Conservation (phyloP, 2,888 invertebrate species). For the Cosmia trapezina region DNA sequence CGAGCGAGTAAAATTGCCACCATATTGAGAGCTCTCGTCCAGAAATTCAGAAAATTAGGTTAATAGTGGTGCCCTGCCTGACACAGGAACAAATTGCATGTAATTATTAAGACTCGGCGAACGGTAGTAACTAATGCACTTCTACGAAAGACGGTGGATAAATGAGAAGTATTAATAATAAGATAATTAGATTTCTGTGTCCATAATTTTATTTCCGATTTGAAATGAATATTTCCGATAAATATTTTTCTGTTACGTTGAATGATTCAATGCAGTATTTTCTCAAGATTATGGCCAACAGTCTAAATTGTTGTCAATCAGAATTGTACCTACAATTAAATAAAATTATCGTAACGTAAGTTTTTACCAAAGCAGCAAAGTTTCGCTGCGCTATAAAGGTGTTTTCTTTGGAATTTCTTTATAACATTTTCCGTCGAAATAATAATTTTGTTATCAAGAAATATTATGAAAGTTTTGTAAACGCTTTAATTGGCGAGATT, state of each 20-base stretch:
- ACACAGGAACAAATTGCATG: conserved; percentile 48
- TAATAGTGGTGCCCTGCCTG: conserved; percentile 50
- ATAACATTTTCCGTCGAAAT: neutral
- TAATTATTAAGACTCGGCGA: conserved; percentile 54
- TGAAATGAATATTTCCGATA: neutral
- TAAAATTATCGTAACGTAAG: neutral
- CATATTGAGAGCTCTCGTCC: conserved; percentile 45
- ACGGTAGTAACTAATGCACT: conserved; percentile 40
- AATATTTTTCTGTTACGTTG: neutral
- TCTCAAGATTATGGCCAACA: too few relatives aligned
- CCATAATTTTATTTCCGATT: conserved; percentile 5
- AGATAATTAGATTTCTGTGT: conserved; percentile 21
- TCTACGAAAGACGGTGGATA: conserved; percentile 12
- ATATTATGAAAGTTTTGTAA: neutral
- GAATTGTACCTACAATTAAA: neutral
- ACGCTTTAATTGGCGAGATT: neutral
- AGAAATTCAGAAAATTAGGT: conserved; percentile 59
- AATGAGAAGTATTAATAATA: conserved; percentile 23
- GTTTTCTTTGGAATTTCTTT: neutral
- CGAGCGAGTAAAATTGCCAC: conserved; percentile 28
- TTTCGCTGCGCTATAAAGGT: neutral
- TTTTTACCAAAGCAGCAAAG: neutral
- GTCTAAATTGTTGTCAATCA: neutral
- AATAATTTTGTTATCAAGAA: neutral
- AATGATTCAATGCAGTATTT: neutral